Percentiles rank a stretch among this genome's conserved stretches.
Conservation (phyloP, 2,888 invertebrate species). For the Drosophila gaucha region DNA sequence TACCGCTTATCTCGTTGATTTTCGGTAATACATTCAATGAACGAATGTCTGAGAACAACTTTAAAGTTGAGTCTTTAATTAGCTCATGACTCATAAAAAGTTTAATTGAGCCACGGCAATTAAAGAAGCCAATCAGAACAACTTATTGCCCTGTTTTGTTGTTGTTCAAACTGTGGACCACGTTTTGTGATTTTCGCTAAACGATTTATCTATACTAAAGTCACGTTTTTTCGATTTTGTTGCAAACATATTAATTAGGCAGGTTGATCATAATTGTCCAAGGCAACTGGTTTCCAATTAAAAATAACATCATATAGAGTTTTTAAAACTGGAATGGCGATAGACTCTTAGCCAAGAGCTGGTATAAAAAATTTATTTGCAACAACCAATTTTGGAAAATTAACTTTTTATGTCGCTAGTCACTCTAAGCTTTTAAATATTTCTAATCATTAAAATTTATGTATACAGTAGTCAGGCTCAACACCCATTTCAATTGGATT, state of each 20-base stretch:
- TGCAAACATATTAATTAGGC: not conserved
- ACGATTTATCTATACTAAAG: constrained; percentile 3
- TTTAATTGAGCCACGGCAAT: constrained; percentile 32
- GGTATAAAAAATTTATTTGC: too few relatives aligned
- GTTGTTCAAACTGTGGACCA: too few relatives aligned
- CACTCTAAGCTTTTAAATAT: too few relatives aligned
- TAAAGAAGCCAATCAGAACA: constrained; percentile 36
- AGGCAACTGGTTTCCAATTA: not conserved
- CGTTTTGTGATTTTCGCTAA: constrained; percentile 1
- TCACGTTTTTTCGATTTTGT: not conserved
- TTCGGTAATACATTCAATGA: constrained; percentile 58
- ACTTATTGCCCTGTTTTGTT: not conserved
- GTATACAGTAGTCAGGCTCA: not conserved
- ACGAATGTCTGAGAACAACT: constrained; percentile 31
- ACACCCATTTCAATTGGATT: not conserved
- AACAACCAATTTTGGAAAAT: too few relatives aligned
- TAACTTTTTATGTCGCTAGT: too few relatives aligned
- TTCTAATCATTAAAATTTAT: too few relatives aligned
- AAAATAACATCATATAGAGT: too few relatives aligned
- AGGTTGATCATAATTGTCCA: fast-evolving
- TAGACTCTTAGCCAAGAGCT: too few relatives aligned
- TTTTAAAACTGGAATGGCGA: too few relatives aligned
- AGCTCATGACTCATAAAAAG: constrained; percentile 26
- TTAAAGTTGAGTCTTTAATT: constrained; percentile 57
- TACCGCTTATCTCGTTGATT: constrained; percentile 44